Evolutionary conservation across 1,140 invertebrate genomes (phyloP).

Genomic region (Bombus superbus): DNA sequence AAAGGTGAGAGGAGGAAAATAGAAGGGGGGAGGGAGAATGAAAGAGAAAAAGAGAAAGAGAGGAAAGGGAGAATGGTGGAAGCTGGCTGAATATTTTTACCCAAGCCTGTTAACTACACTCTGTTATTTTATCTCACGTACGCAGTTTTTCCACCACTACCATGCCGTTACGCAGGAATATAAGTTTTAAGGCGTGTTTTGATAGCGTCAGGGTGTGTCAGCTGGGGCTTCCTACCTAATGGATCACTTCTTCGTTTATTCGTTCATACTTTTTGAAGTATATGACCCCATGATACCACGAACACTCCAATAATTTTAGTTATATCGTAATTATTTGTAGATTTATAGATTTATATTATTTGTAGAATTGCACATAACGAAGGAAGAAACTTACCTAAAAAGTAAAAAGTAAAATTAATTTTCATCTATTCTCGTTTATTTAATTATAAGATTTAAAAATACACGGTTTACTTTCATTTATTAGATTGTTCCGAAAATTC

Average conservation of each 20-base stretch:
- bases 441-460: background rate
- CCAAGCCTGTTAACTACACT: slow-evolving; percentile 76
- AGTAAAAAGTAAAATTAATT: background rate
- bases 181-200: slow-evolving; percentile 81
- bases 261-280: slow-evolving; percentile 69
- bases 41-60: slow-evolving; percentile 43
- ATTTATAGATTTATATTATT: no score
- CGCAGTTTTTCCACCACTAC: slow-evolving; percentile 68
- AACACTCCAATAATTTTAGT: slow-evolving; percentile 1
- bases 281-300: slow-evolving; percentile 59
- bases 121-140: slow-evolving; percentile 79
- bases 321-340: background rate
- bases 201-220: slow-evolving; percentile 79
- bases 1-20: slow-evolving; percentile 20
- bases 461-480: background rate
- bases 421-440: background rate
- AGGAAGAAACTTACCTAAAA: background rate
- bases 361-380: no score
- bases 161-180: slow-evolving; percentile 69
- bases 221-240: slow-evolving; percentile 78
- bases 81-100: slow-evolving; percentile 77
- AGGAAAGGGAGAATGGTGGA: slow-evolving; percentile 45
- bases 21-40: background rate
- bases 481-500: no score
- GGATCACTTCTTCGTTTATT: slow-evolving; percentile 74